Evolutionary conservation across 2,113 vertebrate genomes (phyloP).

Genomic region (Odontophorus gujanensis): DNA sequence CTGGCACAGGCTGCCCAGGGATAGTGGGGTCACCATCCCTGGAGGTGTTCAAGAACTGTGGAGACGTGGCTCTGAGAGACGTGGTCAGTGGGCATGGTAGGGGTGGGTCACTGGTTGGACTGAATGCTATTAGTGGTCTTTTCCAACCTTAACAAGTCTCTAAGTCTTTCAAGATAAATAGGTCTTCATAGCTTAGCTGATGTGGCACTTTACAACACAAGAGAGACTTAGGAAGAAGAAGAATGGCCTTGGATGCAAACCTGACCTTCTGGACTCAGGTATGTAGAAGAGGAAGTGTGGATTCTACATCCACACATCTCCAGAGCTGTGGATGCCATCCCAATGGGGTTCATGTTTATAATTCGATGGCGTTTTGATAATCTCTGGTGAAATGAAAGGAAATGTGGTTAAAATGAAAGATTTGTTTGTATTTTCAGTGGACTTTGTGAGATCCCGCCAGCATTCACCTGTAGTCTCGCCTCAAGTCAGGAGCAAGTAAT

Average conservation of each 20-base stretch:
- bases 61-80: too few species aligned
- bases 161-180: background rate
- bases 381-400: background rate
- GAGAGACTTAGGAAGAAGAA: background rate
- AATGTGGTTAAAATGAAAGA: background rate
- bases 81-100: too few species aligned
- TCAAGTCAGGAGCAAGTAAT: background rate
- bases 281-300: background rate
- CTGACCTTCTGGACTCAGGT: fast-evolving
- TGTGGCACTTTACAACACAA: background rate
- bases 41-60: too few species aligned
- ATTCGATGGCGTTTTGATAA: background rate
- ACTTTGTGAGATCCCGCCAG: background rate
- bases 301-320: fast-evolving
- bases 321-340: background rate
- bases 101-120: too few species aligned
- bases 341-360: fast-evolving
- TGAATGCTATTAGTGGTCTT: too few species aligned
- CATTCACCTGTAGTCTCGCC: background rate
- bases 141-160: too few species aligned
- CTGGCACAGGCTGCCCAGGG: too few species aligned
- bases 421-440: background rate
- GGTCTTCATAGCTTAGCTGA: background rate
- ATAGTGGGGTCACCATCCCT: too few species aligned
- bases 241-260: background rate